Conservation (phyloP, 2,888 invertebrate species). For the Habroteleia sp. region DNA sequence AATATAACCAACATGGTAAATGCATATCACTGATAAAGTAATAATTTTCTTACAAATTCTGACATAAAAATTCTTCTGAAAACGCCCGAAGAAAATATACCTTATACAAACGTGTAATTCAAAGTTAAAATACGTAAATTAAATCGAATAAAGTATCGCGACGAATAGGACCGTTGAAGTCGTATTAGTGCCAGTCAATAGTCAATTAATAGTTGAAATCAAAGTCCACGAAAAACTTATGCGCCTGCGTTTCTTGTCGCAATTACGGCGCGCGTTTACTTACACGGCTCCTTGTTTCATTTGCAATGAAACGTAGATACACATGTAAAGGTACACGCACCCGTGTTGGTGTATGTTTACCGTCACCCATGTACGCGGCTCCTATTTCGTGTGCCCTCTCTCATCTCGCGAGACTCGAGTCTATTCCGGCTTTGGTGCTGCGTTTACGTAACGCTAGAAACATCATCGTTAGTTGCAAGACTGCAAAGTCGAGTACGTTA, state of each 20-base stretch:
- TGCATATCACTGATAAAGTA: too few relatives aligned
- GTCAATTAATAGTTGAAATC: constrained; percentile 7
- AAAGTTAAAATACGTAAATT: neutral
- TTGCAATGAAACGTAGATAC: neutral
- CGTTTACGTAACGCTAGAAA: constrained; percentile 72
- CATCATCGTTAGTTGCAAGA: constrained; percentile 72
- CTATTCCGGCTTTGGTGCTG: constrained; percentile 63
- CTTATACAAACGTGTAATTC: too few relatives aligned
- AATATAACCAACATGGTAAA: too few relatives aligned
- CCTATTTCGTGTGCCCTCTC: constrained; percentile 54
- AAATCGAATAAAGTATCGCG: neutral
- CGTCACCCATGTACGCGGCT: constrained; percentile 43
- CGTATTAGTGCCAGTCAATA: too few relatives aligned
- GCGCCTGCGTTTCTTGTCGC: constrained; percentile 8
- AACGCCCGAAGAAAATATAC: too few relatives aligned
- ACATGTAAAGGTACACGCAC: neutral
- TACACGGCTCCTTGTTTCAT: constrained; percentile 23
- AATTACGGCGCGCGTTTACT: constrained; percentile 26
- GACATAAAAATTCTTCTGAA: too few relatives aligned
- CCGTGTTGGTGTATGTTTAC: constrained; percentile 22
- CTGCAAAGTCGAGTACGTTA: constrained; percentile 72
- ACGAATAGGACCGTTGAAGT: neutral
- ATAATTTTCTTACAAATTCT: too few relatives aligned
- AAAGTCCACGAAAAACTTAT: constrained; percentile 10
- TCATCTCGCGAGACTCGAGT: constrained; percentile 56